These are phyloP conservation scores for Pungitius pungitius DNA, from an alignment of 2,113 vertebrate genomes.

Conservation along the genomic window DNA sequence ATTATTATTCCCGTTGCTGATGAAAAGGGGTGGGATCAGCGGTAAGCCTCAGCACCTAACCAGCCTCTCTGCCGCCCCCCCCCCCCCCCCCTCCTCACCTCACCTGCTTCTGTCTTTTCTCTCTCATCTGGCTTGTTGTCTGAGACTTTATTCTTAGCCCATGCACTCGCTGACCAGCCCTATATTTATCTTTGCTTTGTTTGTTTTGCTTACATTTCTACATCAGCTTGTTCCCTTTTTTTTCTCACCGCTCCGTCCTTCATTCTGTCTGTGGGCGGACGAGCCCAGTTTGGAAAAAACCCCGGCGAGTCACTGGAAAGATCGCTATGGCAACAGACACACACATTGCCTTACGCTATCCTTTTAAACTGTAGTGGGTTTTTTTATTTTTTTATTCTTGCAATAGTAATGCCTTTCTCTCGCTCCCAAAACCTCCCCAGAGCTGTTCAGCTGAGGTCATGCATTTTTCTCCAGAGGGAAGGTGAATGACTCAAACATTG, in stretches of 20 bases:
- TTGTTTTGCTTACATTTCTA: slow-evolving; percentile 55
- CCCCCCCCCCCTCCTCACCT: slow-evolving; percentile 23
- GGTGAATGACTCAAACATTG: slow-evolving; percentile 12
- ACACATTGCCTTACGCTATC: slow-evolving; percentile 61
- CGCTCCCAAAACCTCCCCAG: background rate
- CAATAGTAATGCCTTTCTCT: slow-evolving; percentile 46
- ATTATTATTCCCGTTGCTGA: slow-evolving; percentile 53
- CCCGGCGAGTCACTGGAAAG: slow-evolving; percentile 74
- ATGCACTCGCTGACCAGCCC: slow-evolving; percentile 8
- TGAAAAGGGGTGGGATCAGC: slow-evolving; percentile 59
- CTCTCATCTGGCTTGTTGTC: slow-evolving; percentile 32
- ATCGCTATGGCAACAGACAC: slow-evolving; percentile 75
- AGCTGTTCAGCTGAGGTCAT: slow-evolving; percentile 56
- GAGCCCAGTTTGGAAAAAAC: slow-evolving; percentile 65
- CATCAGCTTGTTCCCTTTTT: slow-evolving; percentile 21
- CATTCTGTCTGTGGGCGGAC: slow-evolving; percentile 57
- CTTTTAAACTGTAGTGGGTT: slow-evolving; percentile 51
- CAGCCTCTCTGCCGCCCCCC: slow-evolving; percentile 56
- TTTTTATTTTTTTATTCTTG: slow-evolving; percentile 43
- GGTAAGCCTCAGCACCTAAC: slow-evolving; percentile 56
- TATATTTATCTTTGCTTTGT: slow-evolving; percentile 41
- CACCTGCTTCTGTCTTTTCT: slow-evolving; percentile 41
- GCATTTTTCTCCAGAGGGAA: slow-evolving; percentile 38
- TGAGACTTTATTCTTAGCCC: slow-evolving; percentile 41
- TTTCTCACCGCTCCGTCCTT: slow-evolving; percentile 34